Conservation (phyloP, 2,113 vertebrate species). For the Pelobates fuscus region DNA sequence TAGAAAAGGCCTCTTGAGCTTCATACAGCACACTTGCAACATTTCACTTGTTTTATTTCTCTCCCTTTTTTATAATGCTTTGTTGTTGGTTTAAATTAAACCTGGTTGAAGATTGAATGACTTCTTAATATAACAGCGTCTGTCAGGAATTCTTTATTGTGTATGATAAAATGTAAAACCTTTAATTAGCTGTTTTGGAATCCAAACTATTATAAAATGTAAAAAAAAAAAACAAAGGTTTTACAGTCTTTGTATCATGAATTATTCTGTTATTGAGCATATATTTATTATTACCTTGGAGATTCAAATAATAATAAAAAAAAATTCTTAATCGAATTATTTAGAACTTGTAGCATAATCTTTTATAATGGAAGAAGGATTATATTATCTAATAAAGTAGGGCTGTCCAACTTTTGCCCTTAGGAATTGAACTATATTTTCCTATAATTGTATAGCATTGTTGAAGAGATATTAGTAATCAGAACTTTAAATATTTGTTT, state of each 20-base stretch:
- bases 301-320: background rate
- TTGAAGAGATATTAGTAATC: no score
- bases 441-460: no score
- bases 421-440: no score
- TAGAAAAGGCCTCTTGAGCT: conserved; percentile 32
- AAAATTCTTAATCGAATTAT: no score
- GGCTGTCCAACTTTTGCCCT: no score
- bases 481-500: no score
- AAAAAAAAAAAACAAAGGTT: background rate
- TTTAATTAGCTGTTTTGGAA: conserved; percentile 27
- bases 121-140: conserved; percentile 30
- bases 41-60: conserved; percentile 47
- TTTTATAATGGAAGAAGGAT: no score
- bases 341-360: no score
- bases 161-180: conserved; percentile 32
- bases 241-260: background rate
- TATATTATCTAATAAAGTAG: no score
- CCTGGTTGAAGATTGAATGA: conserved; percentile 28
- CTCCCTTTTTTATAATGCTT: conserved; percentile 25
- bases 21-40: conserved; percentile 38
- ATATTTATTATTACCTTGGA: background rate
- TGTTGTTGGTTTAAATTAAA: conserved; percentile 41
- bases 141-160: conserved; percentile 33
- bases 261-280: conserved; percentile 10
- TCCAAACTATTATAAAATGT: conserved; percentile 9